Percentiles rank a stretch among this genome's conserved stretches.
phyloP scores from a whole-genome alignment of 2,888 invertebrate genomes.

The Boloria selene region DNA sequence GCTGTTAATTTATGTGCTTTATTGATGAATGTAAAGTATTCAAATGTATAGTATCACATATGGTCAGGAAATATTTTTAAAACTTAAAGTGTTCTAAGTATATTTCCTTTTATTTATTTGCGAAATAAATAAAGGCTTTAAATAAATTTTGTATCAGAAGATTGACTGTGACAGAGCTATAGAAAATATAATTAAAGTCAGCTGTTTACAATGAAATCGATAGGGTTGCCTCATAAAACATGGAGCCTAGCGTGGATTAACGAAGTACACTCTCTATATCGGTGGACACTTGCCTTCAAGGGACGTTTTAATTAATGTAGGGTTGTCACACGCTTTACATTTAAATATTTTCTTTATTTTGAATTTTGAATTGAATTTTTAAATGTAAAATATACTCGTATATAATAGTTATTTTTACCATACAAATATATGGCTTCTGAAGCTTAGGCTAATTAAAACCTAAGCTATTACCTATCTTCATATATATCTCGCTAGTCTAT shows the following conservation, averaged over 20 bases:
- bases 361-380: no score
- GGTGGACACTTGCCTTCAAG: constrained; percentile 42
- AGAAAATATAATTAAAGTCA: constrained; percentile 61
- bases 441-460: no score
- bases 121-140: constrained; percentile 4
- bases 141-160: constrained; percentile 8
- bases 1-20: no score
- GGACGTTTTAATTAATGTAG: constrained; percentile 44
- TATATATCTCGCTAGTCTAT: no score
- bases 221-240: constrained; percentile 57
- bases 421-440: no score
- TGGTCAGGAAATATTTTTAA: no score
- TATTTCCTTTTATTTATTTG: neutral
- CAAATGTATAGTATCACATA: no score
- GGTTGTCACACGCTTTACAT: constrained; percentile 13
- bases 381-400: no score
- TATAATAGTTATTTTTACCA: no score
- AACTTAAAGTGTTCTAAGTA: no score
- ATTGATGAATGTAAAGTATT: no score
- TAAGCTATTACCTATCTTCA: no score
- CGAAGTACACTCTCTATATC: constrained; percentile 57
- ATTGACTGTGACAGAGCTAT: constrained; percentile 18
- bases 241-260: constrained; percentile 59
- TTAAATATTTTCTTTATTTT: neutral
- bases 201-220: constrained; percentile 62